Evolutionary conservation across 35 echinoderm and acorn worm species (phyloP).

Genomic region (Anneissia japonica): DNA sequence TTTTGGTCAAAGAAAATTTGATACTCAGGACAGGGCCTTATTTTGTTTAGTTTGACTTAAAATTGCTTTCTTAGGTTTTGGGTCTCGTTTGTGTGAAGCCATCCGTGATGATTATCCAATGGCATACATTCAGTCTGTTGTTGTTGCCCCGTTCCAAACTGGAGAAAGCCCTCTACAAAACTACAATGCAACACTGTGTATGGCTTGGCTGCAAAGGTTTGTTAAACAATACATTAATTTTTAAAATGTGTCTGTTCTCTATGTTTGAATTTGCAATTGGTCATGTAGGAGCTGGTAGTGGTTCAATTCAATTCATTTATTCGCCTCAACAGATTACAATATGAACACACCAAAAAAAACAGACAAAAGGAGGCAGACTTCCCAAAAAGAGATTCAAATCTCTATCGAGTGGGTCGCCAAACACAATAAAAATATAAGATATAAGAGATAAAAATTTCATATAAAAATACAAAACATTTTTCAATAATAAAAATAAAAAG

Average conservation of each 20-base stretch:
- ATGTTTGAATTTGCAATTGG: background rate
- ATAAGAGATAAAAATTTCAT: too few species aligned
- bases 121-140: constrained; percentile 71
- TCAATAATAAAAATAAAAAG: too few species aligned
- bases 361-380: background rate
- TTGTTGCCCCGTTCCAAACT: constrained; percentile 48
- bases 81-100: constrained; percentile 57
- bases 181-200: constrained; percentile 71
- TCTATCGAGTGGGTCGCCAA: background rate
- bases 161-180: constrained; percentile 94
- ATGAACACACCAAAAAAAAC: background rate
- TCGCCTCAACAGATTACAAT: background rate
- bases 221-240: background rate
- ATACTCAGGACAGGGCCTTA: too few species aligned
- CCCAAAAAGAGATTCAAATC: background rate
- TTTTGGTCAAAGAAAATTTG: too few species aligned
- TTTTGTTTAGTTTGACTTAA: too few species aligned
- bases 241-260: background rate
- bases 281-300: background rate
- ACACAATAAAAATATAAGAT: too few species aligned
- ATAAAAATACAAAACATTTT: too few species aligned
- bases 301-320: background rate
- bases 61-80: too few species aligned
- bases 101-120: constrained; percentile 76
- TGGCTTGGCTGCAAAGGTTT: constrained; percentile 87